Percentiles rank a stretch among this genome's conserved stretches.
Conservation (phyloP, 1,140 invertebrate genomes). For the Helicorthomorpha holstii region DNA sequence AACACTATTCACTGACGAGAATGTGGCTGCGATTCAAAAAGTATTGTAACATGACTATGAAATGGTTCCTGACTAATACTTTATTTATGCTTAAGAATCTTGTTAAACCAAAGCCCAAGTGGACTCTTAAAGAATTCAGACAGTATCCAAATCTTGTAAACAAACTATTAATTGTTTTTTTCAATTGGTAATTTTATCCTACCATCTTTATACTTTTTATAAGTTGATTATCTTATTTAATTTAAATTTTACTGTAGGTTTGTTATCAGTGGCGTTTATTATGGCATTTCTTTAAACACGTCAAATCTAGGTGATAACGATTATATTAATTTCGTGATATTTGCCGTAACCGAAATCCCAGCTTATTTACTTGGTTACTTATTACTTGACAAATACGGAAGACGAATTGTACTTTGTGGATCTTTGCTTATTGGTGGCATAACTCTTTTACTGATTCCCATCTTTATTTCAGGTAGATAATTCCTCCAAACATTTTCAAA, state of each 20-base stretch:
- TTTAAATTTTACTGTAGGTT: constrained; percentile 34
- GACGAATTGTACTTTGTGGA: constrained; percentile 27
- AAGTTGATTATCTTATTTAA: no score
- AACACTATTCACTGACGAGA: constrained; percentile 11
- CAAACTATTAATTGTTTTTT: not conserved
- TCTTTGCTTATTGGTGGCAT: not conserved
- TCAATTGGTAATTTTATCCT: not conserved
- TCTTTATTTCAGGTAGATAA: not conserved
- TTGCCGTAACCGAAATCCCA: constrained; percentile 56
- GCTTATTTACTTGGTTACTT: constrained; percentile 49
- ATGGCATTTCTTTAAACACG: constrained; percentile 61
- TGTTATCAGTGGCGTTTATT: constrained; percentile 59
- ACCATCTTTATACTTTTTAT: no score
- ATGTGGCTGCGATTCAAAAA: not conserved
- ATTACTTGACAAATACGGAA: constrained; percentile 49
- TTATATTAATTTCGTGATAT: constrained; percentile 56
- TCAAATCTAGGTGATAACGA: constrained; percentile 53
- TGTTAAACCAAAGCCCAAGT: not conserved
- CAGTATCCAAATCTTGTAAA: not conserved
- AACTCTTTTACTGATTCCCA: not conserved
- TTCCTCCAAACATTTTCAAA: not conserved
- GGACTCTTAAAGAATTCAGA: not conserved
- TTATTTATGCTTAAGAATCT: not conserved
- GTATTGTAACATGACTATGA: not conserved
- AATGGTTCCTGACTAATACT: not conserved